Base-by-base conservation (phyloP, 2,888 invertebrate genomes). In the Lochmaea capreae region DNA sequence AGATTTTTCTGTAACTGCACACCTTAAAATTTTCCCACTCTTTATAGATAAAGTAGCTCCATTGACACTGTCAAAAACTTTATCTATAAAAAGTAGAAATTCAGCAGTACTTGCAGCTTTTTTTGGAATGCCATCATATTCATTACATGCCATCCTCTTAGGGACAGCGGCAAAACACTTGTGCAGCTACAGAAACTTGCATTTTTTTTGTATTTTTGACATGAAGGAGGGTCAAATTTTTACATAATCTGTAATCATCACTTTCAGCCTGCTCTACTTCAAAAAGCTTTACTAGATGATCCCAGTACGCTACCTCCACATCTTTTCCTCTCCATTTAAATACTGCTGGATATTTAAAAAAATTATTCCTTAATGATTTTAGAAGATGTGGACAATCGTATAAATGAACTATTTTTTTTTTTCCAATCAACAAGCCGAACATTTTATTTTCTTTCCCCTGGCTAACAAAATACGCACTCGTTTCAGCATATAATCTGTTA, bases 341-440 rank as follows among this genome's bases (percentile, higher is more conserved):
- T 10, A 61, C 14, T 6, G 33, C 39, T 1, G 8, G 9, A 4
- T 49, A 49, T 49, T 61, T 61, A 26, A 61, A 61, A 26, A 61
- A 61, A 61, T 61, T 61, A 22, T 61, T 61, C 16, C 61, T 22
- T 4, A 26, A 39, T 26, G 33, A 26, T 11, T 61, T 61, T 3
- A 61, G 39, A n/a, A 61, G 22, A 26, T 61, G 61, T 10, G 61
- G 61, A 59, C 61, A 26, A 39, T 61, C 58, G n/a, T 58, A 58
- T 26, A 18, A 57, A 6, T 2, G 11, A 1, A 57, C 57, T 18
- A 18, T 18, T 58, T 58, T 16, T 16, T 58, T 18, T 3, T 16
- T 16, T 6, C 18, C 58, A 26, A 58, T 58, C n/a, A 58, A 16
- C 4, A 58, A 10, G 26, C 58, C 16, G 16, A 58, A 58, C 42